phyloP scores from a whole-genome alignment of 2,888 invertebrate species.

The Balanococcus diminutus region DNA sequence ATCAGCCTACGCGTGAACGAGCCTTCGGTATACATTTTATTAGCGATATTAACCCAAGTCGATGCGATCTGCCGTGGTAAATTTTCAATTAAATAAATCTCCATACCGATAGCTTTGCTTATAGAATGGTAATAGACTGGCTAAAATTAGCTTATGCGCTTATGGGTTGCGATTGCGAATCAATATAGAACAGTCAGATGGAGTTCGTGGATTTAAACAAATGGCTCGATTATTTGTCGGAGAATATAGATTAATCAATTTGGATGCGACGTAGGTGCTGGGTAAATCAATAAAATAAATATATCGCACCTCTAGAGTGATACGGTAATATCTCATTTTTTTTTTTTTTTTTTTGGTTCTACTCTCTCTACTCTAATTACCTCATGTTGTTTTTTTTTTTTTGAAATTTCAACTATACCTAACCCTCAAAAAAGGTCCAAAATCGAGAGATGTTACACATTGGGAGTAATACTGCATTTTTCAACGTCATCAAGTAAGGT shows the following conservation, averaged over 20 bases:
- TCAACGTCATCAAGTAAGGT: too few relatives aligned
- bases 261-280: neutral
- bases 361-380: too few relatives aligned
- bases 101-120: neutral
- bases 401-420: too few relatives aligned
- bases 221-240: neutral
- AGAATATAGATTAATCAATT: neutral
- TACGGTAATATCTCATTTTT: too few relatives aligned
- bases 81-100: neutral
- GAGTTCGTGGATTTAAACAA: too few relatives aligned
- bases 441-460: too few relatives aligned
- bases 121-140: neutral
- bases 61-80: neutral
- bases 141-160: neutral
- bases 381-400: too few relatives aligned
- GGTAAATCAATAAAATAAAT: neutral
- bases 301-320: too few relatives aligned
- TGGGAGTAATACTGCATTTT: too few relatives aligned
- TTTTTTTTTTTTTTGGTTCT: too few relatives aligned
- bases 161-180: neutral
- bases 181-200: conserved; percentile 5
- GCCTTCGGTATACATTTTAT: neutral
- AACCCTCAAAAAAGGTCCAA: too few relatives aligned
- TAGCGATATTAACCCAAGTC: neutral
- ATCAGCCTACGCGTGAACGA: neutral